Percentiles rank a stretch among this genome's conserved stretches.
Evolutionary conservation across 2,888 invertebrate genomes (phyloP).

Genomic region (Cryptocheilus praepositus): DNA sequence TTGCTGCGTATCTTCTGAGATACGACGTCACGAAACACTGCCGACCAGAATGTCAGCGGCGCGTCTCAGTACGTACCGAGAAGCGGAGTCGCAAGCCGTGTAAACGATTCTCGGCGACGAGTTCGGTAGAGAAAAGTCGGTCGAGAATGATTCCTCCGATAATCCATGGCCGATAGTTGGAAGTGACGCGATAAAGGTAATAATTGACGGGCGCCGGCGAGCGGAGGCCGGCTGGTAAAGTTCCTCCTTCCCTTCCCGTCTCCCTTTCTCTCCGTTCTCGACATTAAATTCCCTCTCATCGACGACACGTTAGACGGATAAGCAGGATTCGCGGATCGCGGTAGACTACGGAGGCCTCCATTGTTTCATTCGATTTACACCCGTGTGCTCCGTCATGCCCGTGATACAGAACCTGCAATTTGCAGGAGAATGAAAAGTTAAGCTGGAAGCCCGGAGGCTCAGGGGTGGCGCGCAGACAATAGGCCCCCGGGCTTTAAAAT

Average conservation of each 20-base stretch:
- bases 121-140: neutral
- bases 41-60: too few relatives aligned
- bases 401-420: conserved; percentile 72
- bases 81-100: too few relatives aligned
- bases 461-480: conserved; percentile 71
- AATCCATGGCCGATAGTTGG: neutral
- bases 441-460: conserved; percentile 65
- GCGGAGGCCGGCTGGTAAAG: too few relatives aligned
- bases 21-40: too few relatives aligned
- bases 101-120: neutral
- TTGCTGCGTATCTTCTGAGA: too few relatives aligned
- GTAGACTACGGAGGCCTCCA: conserved; percentile 53
- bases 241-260: too few relatives aligned
- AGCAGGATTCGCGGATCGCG: conserved; percentile 57
- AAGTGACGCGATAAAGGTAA: conserved; percentile 9
- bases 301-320: conserved; percentile 56
- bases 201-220: conserved; percentile 9
- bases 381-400: conserved; percentile 57
- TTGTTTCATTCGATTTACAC: conserved; percentile 73
- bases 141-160: neutral
- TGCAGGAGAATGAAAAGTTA: conserved; percentile 74
- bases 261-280: conserved; percentile 20
- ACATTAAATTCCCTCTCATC: conserved; percentile 56
- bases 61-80: too few relatives aligned
- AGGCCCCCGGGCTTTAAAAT: conserved; percentile 71